Evolutionary conservation across 2,797 vertebrate species (phyloP).

Genomic region (Gallinago solitaria): DNA sequence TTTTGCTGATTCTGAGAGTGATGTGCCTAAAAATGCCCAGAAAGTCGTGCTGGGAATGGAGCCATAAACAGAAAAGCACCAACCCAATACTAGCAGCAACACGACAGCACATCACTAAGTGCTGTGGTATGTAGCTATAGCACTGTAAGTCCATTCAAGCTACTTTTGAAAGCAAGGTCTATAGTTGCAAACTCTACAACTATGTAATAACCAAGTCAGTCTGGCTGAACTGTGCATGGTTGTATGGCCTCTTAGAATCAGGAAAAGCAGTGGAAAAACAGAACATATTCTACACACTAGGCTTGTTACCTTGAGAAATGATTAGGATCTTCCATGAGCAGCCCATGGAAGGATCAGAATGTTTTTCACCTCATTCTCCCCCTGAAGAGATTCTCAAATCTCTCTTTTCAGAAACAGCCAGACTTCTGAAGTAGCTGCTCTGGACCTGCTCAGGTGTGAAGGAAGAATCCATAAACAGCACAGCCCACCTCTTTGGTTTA

Average conservation of each 20-base stretch:
- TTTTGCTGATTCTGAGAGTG: neutral
- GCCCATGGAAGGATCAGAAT: neutral
- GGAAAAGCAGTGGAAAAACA: neutral
- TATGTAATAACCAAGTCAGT: neutral
- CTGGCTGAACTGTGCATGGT: neutral
- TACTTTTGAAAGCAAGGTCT: neutral
- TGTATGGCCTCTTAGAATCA: neutral
- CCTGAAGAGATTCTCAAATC: neutral
- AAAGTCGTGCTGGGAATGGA: neutral
- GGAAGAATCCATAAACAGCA: neutral
- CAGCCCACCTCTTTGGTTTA: neutral
- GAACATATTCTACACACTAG: neutral
- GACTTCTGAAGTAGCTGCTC: neutral
- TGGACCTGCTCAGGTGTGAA: neutral
- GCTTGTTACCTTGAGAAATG: neutral
- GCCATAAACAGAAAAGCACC: neutral
- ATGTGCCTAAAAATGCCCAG: neutral
- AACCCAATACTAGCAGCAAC: neutral
- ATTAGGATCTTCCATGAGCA: neutral
- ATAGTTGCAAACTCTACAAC: neutral
- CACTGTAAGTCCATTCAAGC: neutral
- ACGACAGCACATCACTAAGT: neutral
- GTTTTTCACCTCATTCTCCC: neutral
- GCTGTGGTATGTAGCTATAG: rapidly evolving
- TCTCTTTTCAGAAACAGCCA: neutral